Conservation (phyloP, 2,797 vertebrate genomes). For the Tapirus indicus region DNA sequence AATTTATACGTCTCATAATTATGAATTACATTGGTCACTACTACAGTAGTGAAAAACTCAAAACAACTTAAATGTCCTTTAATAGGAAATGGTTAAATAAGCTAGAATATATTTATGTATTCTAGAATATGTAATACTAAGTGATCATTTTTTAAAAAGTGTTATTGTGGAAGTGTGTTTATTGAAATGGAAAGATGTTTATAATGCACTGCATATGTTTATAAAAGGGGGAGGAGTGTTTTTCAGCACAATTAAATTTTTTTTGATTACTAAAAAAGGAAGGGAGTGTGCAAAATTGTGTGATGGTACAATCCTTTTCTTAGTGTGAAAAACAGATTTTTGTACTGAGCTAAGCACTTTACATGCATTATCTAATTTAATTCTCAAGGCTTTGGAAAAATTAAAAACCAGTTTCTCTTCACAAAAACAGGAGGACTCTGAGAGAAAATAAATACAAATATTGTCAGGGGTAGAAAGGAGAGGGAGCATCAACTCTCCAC, state of each 20-base stretch:
- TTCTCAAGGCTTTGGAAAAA: not conserved
- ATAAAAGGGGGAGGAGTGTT: not conserved
- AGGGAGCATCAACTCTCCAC: not conserved
- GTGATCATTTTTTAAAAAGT: not conserved
- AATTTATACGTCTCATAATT: not conserved
- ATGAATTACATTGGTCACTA: not conserved
- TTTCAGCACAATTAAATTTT: not conserved
- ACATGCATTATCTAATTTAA: not conserved
- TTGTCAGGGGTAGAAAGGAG: not conserved
- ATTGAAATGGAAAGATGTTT: not conserved
- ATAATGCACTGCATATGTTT: not conserved
- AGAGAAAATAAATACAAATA: not conserved
- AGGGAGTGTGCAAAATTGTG: not conserved
- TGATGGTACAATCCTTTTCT: not conserved
- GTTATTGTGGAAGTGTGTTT: not conserved
- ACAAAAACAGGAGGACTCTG: not conserved
- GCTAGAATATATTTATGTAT: not conserved
- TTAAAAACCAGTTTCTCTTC: not conserved
- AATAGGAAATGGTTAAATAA: slow-evolving; percentile 5
- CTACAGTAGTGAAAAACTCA: not conserved
- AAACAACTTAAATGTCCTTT: not conserved
- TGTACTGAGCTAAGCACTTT: not conserved
- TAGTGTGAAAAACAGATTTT: not conserved
- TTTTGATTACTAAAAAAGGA: not conserved
- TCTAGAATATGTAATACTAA: not conserved